Evolutionary conservation across 2,797 vertebrate species (phyloP).

Genomic region (Tamandua tetradactyla): DNA sequence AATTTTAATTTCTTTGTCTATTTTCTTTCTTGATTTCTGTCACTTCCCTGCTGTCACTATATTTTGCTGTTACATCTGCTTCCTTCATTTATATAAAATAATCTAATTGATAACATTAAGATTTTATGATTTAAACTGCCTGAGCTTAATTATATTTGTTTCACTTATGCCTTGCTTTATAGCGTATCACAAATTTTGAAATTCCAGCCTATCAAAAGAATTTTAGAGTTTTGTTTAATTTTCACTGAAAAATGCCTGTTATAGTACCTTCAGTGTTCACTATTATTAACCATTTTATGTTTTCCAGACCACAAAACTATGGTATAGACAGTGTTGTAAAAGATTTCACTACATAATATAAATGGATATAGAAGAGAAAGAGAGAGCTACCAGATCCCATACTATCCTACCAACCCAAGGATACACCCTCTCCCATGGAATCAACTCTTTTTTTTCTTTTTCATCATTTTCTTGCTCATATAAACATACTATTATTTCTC

Average conservation of each 20-base stretch:
- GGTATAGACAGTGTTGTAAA: not conserved
- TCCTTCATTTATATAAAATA: not conserved
- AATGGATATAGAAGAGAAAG: not conserved
- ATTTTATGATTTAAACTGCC: not conserved
- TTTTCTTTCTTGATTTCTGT: not conserved
- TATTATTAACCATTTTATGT: not conserved
- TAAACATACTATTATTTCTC: not conserved
- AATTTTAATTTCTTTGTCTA: not conserved
- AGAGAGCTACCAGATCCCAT: not conserved
- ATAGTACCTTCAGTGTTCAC: not conserved
- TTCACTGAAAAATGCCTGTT: not conserved
- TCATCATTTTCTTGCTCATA: not conserved
- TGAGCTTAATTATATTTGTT: not conserved
- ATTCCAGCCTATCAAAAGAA: not conserved
- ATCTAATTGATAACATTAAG: not conserved
- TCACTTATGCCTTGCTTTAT: constrained; percentile 7
- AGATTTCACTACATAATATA: not conserved
- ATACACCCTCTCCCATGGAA: not conserved
- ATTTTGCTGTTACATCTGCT: not conserved
- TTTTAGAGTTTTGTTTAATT: constrained; percentile 3
- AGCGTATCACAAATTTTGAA: not conserved
- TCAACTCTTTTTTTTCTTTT: not conserved
- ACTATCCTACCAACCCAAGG: not conserved
- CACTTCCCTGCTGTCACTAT: not conserved
- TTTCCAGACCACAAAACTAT: not conserved